Conservation (phyloP, 2,113 vertebrate genomes). For the Daboia siamensis region DNA sequence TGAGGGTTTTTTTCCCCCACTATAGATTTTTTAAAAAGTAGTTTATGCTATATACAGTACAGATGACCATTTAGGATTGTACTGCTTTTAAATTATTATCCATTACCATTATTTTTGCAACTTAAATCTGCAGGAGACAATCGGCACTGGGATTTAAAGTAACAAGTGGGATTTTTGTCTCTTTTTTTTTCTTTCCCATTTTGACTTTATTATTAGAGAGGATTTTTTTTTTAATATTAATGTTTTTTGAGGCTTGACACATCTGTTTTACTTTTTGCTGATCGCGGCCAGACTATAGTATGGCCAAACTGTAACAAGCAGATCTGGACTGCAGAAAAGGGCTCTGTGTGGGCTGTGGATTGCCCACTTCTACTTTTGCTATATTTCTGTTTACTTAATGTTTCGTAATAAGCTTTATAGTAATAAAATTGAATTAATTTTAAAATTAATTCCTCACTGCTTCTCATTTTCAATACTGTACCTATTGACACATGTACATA, state of each 20-base stretch:
- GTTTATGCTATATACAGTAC: background rate
- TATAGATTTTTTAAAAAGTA: background rate
- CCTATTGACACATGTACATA: background rate
- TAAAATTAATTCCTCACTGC: background rate
- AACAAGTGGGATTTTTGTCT: background rate
- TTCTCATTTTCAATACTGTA: background rate
- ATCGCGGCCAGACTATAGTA: background rate
- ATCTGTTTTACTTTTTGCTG: background rate
- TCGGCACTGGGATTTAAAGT: background rate
- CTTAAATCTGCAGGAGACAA: background rate
- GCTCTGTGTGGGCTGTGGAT: background rate
- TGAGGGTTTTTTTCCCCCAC: background rate
- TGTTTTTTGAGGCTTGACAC: background rate
- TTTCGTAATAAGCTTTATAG: background rate
- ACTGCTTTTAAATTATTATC: background rate
- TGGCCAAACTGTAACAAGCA: background rate
- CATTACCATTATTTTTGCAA: background rate
- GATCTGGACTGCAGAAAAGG: background rate
- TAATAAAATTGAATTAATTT: conserved; percentile 28
- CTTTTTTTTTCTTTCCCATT: background rate
- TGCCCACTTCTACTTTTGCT: background rate
- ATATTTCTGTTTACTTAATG: background rate
- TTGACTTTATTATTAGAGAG: background rate
- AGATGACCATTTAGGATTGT: background rate
- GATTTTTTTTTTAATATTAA: background rate